Evolutionary conservation across 1,140 invertebrate species (phyloP), one percentile per base, ranked within the genome.

Genomic region (Diorhabda carinulata): DNA sequence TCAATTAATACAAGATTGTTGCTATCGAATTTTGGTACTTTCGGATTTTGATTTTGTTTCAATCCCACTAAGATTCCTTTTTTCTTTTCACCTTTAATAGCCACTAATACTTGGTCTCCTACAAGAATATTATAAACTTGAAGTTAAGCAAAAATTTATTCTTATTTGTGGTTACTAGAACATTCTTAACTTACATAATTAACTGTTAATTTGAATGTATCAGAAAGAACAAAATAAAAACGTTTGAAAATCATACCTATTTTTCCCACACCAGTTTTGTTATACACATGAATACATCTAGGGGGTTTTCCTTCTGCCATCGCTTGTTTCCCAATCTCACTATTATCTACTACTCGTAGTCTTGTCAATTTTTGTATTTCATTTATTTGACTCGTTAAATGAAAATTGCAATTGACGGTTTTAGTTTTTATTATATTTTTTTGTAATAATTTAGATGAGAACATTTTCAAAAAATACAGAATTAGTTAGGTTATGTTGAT

Each of bases 1-100:
- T 99, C 96, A 65, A 99, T 92, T 0, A 99, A 82, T 2, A 99
- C 97, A 69, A 99, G 80, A 83, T 99, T 99, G 79, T 99, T 99
- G 72, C 90, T 95, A 81, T 99, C 98, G 83, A 95, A 97, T 78
- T 91, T 92, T 0, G 97, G 97, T 45, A 97, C 85, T 80, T 93
- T 91, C 3, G 90, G 79, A 67, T 88, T 86, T 78, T 98, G 94
- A 66, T 87, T 88, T 78, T 95, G 90, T 79, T 95, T 96, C 2
- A 94, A 83, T 1, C 98, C 98, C 41, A 99, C 97, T 61, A 99
- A 85, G 70, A 97, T 93, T 3, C 91, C 98, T 82, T 96, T 96
- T 79, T 96, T 97, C 86, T 97, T 99, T 80, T 98, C 91, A 43
- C 97, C 97, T 82, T 93, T 95, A 72, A 99, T 94, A 3, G 98